These are phyloP conservation scores for Andrena camellia DNA, from an alignment of 2,888 invertebrate genomes.

Conservation along the genomic window DNA sequence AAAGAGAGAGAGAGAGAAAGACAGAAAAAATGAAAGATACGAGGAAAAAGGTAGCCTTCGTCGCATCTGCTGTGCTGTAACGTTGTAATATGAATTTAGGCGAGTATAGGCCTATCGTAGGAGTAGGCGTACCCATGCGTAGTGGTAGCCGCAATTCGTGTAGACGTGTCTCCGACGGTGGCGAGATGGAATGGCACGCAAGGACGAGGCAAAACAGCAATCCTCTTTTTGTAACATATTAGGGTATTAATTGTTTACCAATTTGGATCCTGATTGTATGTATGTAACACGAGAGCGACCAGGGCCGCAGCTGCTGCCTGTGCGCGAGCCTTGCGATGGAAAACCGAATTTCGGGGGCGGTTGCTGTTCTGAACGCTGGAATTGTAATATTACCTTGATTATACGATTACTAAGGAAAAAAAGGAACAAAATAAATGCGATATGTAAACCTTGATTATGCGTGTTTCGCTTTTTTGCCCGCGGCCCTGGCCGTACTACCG, in stretches of 20 bases:
- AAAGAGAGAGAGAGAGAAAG: conserved; percentile 44
- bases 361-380: conserved; percentile 82
- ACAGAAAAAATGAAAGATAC: conserved; percentile 16
- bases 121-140: conserved; percentile 75
- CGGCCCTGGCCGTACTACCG: conserved; percentile 73
- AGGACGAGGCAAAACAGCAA: conserved; percentile 58
- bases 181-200: conserved; percentile 27
- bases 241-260: conserved; percentile 74
- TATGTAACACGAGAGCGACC: conserved; percentile 79
- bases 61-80: conserved; percentile 82
- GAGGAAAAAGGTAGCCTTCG: conserved; percentile 68
- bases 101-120: conserved; percentile 67
- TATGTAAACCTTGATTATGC: conserved; percentile 80
- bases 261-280: conserved; percentile 77
- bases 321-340: conserved; percentile 57
- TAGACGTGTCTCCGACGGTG: conserved; percentile 74
- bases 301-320: conserved; percentile 81
- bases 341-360: conserved; percentile 72
- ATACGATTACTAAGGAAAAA: conserved; percentile 83
- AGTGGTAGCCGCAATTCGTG: conserved; percentile 80
- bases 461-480: conserved; percentile 78
- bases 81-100: conserved; percentile 56
- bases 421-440: conserved; percentile 82
- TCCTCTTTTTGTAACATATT: conserved; percentile 83
- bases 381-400: conserved; percentile 85